Percentiles rank a stretch among this genome's conserved stretches.
phyloP scores from a whole-genome alignment of 2,113 vertebrate species.

The Columba livia region DNA sequence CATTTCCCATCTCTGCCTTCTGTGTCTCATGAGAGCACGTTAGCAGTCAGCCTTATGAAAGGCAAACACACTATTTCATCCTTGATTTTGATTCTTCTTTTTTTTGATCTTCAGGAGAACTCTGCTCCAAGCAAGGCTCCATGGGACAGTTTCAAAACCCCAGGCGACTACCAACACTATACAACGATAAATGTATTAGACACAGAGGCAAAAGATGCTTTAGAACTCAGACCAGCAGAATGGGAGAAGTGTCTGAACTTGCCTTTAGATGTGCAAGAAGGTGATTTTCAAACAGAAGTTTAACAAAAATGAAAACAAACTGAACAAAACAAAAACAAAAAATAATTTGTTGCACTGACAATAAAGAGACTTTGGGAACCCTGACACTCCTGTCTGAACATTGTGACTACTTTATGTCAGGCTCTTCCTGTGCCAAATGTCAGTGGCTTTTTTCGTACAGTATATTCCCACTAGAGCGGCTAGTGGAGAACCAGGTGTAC shows the following conservation, averaged over 20 bases:
- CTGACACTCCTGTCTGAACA: conserved; percentile 90
- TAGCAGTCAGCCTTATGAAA: neutral
- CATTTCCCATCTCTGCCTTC: neutral
- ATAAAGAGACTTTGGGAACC: conserved; percentile 89
- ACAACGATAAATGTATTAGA: conserved; percentile 98
- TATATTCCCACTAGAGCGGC: conserved; percentile 91
- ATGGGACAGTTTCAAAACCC: conserved; percentile 97
- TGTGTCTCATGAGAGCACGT: neutral
- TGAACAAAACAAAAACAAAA: conserved; percentile 56
- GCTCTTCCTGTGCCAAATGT: conserved; percentile 90
- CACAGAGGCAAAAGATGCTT: conserved; percentile 91
- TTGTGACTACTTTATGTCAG: conserved; percentile 82
- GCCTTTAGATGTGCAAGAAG: conserved; percentile 97
- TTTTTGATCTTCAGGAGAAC: conserved; percentile 87
- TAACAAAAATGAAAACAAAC: conserved; percentile 72
- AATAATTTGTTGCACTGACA: conserved; percentile 87
- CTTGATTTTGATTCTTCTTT: conserved; percentile 29
- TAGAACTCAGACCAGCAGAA: conserved; percentile 97
- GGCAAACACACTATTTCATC: neutral
- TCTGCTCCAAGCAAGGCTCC: conserved; percentile 92
- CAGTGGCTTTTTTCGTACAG: conserved; percentile 84
- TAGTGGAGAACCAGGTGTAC: conserved; percentile 97
- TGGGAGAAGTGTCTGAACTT: conserved; percentile 99
- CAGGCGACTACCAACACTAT: conserved; percentile 98
- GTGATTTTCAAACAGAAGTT: conserved; percentile 99